A percentile compares a stretch with the other conserved stretches of the same genome.
These are phyloP conservation scores for Sula dactylatra DNA, from an alignment of 2,113 vertebrate species.

Conservation along the genomic window DNA sequence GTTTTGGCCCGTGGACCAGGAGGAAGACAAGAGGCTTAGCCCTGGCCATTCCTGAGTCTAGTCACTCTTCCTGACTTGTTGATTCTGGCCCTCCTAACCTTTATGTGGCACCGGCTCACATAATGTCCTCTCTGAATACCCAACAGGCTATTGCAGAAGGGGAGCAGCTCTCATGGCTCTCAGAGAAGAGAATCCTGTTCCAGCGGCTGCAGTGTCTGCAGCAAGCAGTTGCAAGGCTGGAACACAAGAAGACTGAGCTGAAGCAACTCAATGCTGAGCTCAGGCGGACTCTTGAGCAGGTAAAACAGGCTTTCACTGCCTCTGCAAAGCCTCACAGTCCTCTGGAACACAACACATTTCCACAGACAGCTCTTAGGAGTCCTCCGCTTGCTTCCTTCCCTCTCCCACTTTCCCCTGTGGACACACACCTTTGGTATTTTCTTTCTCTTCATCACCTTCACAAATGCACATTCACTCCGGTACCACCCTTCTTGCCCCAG, in stretches of 20 bases:
- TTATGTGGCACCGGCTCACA: neutral
- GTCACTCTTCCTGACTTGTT: neutral
- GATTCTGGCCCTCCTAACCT: neutral
- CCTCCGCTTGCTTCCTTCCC: neutral
- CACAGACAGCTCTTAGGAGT: neutral
- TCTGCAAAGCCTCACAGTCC: neutral
- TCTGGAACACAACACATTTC: neutral
- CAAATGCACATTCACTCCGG: neutral
- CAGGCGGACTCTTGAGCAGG: conserved; percentile 67
- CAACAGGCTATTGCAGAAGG: conserved; percentile 29
- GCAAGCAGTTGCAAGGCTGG: conserved; percentile 51
- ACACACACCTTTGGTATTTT: neutral
- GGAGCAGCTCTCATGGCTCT: neutral
- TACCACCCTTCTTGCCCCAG: neutral
- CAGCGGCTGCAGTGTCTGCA: conserved; percentile 63
- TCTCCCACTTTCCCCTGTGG: neutral
- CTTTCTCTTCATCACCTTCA: neutral
- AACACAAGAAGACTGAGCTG: conserved; percentile 65
- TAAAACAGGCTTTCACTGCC: neutral
- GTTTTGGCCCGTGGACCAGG: too few species aligned
- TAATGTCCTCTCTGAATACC: neutral
- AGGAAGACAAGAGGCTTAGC: neutral
- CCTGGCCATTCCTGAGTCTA: neutral
- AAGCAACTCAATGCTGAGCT: conserved; percentile 64
- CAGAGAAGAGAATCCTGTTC: conserved; percentile 28